Conservation (phyloP, 2,797 vertebrate species). For the Enteromius treurensis region DNA sequence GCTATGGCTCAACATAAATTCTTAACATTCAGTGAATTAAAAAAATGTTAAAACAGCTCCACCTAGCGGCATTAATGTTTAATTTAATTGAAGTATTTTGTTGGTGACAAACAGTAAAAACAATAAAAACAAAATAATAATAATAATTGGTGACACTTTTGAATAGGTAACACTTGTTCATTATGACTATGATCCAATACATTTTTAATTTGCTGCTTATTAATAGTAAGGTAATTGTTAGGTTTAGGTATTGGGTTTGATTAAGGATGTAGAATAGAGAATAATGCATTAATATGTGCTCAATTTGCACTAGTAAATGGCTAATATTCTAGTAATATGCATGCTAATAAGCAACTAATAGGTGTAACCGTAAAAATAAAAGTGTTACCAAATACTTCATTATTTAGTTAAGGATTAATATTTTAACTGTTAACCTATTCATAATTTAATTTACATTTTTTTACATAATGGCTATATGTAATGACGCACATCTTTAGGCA, state of each 20-base stretch:
- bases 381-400: not conserved
- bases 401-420: not conserved
- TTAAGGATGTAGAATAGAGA: no score
- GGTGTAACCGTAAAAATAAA: no score
- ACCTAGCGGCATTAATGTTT: not conserved
- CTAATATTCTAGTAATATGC: no score
- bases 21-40: not conserved
- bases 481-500: not conserved
- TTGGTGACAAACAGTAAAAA: not conserved
- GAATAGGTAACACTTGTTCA: no score
- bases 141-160: no score
- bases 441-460: not conserved
- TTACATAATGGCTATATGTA: not conserved
- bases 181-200: no score
- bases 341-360: no score
- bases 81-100: not conserved
- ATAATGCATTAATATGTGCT: no score
- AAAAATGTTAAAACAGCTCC: not conserved
- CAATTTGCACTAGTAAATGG: no score
- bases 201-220: no score
- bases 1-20: not conserved
- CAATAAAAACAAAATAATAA: not conserved
- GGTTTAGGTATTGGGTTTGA: no score
- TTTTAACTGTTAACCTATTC: not conserved
- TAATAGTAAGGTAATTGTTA: no score